A percentile compares a stretch with the other conserved stretches of the same genome.
Conservation (phyloP, 2,113 vertebrate genomes). For the Eurystomus gularis region DNA sequence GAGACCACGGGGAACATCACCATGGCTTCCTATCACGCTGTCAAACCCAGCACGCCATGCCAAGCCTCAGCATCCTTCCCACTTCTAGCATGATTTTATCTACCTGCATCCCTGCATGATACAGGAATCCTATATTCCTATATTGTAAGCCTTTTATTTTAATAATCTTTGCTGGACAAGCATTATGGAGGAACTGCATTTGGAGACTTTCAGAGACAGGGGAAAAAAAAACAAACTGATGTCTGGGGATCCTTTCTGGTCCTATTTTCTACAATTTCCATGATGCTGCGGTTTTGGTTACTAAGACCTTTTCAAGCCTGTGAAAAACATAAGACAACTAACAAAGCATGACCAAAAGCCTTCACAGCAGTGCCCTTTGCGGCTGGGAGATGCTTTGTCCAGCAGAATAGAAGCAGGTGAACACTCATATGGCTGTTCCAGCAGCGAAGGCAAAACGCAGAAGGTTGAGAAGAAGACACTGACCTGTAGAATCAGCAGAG, state of each 20-base stretch:
- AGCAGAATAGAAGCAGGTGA: background rate
- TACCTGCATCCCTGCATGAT: fast-evolving
- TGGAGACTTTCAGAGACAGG: background rate
- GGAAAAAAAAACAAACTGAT: background rate
- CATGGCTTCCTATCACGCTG: no score
- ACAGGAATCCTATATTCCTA: background rate
- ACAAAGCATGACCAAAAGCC: background rate
- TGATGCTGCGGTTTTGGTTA: background rate
- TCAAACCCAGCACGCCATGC: no score
- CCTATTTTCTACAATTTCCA: background rate
- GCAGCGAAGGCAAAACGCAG: background rate
- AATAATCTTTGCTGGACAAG: no score
- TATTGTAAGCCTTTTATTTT: no score
- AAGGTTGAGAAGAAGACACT: background rate
- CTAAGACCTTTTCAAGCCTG: background rate
- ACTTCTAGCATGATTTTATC: background rate
- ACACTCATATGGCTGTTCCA: background rate
- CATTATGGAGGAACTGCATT: background rate
- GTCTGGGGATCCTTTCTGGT: background rate
- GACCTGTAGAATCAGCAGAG: conserved; percentile 80
- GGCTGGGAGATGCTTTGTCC: background rate
- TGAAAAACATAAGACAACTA: background rate
- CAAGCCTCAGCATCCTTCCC: background rate
- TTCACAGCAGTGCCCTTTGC: no score
- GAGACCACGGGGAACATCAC: background rate